Base-by-base conservation (phyloP, 2,797 vertebrate species). In the Sebastolobus alascanus region DNA sequence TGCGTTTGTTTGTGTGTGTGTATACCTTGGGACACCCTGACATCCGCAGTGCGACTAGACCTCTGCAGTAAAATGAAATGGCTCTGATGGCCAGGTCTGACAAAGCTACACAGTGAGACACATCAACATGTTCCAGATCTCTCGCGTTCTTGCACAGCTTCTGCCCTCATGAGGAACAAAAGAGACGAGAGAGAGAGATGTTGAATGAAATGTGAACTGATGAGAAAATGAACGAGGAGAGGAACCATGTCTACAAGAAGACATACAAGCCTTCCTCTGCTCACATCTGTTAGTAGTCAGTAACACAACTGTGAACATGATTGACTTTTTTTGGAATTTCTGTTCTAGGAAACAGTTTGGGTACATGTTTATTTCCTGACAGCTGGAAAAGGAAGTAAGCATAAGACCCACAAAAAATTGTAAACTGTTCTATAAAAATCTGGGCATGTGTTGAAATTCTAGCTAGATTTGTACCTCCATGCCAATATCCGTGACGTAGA, bases 1-100 rank as follows among this genome's bases (percentile, higher is more conserved):
- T 11, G 20, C 4, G 18, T 67, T 43, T 40, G 4, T 40, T 8
- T 37, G 16, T 16, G 40, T 91, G 5, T 43, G 9, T 37, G 14
- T 16, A 37, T 91, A 97, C 97, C 95, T 97, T 95, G 29, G 91
- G 87, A 77, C 97, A 98, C 38, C 93, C 94, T 1, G 87, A 88
- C 76, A 94, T 87, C 72, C 18, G 94, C 85, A 96, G 90, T 29
- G 94, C 86, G 18, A 92, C 85, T 9, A 97, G 86, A 5, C 68
- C 71, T 66, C 77, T 90, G 84, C 97, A 97, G 84, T 94, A 95
- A 84, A 96, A 95, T 35, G 95, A 91, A 73, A 95, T 29, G 0
- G 93, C 66, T 90, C 92, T 96, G 87, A 97, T 78, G 29, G 95
- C 88, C 6, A 73, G 75, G 67, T 96, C 94, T 11, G 93, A 89